Evolutionary conservation across 2,797 vertebrate genomes (phyloP), one percentile per base, ranked within the genome.

Genomic region (Toxotes lorentzi): DNA sequence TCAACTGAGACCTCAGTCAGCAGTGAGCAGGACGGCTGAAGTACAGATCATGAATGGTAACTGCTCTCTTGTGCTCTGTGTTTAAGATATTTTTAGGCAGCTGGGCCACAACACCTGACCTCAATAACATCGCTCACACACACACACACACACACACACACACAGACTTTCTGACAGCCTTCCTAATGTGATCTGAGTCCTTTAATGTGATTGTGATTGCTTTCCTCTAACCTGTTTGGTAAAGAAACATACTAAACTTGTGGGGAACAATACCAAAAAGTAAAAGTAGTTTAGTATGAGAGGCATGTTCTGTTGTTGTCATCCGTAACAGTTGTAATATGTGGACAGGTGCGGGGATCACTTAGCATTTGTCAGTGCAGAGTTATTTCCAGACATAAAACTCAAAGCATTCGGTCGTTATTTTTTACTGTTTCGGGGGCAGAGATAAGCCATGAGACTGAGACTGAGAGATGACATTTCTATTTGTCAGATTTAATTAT

Each of bases 31-130:
- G 24, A 66, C 67, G 74, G 50, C 62, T 67, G 43, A 58, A 72
- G 79, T 62, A 79, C 71, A 75, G 77, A 77, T 73, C 70, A 48
- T 73, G 68, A 89, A 70, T 87, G 59, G 81, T 79, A 79, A 83
- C 86, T 69, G 73, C 91, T 85, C 82, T 68, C 62, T 67, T n/a
- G 30, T 35, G 73, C 64, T 83, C 70, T 89, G 78, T 90, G 83
- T 89, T 87, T 84, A 73, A 84, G 90, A 89, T 95, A 95, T 95
- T 95, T 95, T 94, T 94, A 94, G 94, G 81, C 73, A 76, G 80
- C 80, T 85, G 58, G 88, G 80, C 82, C 77, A 56, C 19, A 74
- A 83, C 89, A 87, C 82, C 84, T 91, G 91, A 92, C 87, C 80
- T 92, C 79, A 57, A 81, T 80, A 81, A 78, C 59, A 2, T 89